Evolutionary conservation across 2,113 vertebrate genomes (phyloP).

Genomic region (Cynopterus brachyotis): DNA sequence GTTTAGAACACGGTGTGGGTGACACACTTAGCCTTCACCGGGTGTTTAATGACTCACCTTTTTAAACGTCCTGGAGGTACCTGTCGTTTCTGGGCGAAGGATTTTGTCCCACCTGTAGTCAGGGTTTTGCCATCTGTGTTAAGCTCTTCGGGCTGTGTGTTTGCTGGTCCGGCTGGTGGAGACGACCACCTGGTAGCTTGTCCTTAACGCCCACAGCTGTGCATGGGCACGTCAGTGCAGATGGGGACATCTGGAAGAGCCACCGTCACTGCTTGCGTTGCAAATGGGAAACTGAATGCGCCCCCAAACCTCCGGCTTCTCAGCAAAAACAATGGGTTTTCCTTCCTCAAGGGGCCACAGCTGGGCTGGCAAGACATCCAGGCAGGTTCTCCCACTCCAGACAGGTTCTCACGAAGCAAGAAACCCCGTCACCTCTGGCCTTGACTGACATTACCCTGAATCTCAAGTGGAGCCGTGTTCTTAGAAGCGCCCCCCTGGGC

Average conservation of each 20-base stretch:
- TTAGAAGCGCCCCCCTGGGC: not conserved
- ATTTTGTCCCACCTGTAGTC: not conserved
- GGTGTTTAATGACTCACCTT: not conserved
- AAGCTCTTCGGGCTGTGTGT: not conserved
- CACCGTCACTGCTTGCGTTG: not conserved
- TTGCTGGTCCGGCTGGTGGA: not conserved
- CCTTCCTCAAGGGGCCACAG: not conserved
- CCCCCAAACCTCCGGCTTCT: not conserved
- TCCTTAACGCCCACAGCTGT: not conserved
- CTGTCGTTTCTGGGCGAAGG: not conserved
- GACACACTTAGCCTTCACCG: not conserved
- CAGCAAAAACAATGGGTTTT: not conserved
- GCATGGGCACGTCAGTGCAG: accelerated
- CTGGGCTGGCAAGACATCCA: not conserved
- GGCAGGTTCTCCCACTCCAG: not conserved
- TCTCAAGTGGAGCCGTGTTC: not conserved
- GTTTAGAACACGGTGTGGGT: not conserved
- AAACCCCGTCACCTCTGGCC: not conserved
- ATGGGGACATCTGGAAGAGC: not conserved
- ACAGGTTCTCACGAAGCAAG: not conserved
- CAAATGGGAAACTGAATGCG: not conserved
- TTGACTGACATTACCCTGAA: not conserved
- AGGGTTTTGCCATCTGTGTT: not conserved
- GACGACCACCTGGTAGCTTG: not conserved
- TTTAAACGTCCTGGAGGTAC: not conserved